Evolutionary conservation across 2,113 vertebrate genomes (phyloP).

Genomic region (Girardinichthys multiradiatus): DNA sequence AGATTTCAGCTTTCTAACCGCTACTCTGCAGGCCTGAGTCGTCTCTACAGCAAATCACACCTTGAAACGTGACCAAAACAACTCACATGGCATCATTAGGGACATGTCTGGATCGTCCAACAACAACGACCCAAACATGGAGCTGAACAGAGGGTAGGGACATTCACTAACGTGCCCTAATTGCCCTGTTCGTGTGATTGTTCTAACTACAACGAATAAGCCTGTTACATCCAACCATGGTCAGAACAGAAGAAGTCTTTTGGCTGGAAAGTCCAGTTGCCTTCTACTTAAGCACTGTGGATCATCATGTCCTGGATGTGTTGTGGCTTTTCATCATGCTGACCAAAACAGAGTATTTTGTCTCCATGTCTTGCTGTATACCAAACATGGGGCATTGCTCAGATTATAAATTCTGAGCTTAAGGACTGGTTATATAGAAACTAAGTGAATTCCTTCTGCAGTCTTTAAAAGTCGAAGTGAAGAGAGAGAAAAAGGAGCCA

Average conservation of each 20-base stretch:
- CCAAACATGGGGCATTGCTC: background rate
- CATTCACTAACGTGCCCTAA: too few relatives aligned
- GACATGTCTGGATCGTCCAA: background rate
- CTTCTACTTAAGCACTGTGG: too few relatives aligned
- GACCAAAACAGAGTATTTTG: too few relatives aligned
- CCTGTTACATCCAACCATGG: too few relatives aligned
- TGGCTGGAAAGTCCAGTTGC: too few relatives aligned
- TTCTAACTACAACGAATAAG: too few relatives aligned
- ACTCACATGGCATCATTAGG: background rate
- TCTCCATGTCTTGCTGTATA: background rate
- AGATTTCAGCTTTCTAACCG: background rate
- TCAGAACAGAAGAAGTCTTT: too few relatives aligned
- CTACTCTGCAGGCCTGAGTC: background rate
- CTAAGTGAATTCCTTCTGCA: conserved; percentile 11
- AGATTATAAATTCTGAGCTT: conserved; percentile 3
- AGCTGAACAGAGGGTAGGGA: background rate
- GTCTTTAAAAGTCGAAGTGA: background rate
- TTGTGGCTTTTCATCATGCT: too few relatives aligned
- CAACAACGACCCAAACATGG: background rate
- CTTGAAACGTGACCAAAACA: background rate
- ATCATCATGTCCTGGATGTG: too few relatives aligned
- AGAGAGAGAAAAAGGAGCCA: conserved; percentile 10
- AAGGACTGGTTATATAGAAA: conserved; percentile 8
- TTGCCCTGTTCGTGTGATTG: too few relatives aligned
- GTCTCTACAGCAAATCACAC: background rate